Percentiles rank a stretch among this genome's conserved stretches.
Evolutionary conservation across 2,113 vertebrate genomes (phyloP).

Genomic region (Carassius carassius): DNA sequence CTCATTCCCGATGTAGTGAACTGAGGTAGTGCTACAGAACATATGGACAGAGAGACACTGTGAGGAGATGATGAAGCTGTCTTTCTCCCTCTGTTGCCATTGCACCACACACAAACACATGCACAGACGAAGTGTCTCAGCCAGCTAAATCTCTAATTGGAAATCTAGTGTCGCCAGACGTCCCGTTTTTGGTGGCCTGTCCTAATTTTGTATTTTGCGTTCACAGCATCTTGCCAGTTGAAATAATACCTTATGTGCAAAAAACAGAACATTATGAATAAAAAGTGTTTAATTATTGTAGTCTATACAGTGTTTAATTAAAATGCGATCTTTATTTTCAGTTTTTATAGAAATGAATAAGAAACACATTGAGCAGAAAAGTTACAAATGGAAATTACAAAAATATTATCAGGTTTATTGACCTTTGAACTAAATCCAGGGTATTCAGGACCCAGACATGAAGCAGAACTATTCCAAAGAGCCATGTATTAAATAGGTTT

Average conservation of each 20-base stretch:
- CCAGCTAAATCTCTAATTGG: background rate
- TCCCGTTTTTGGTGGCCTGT: background rate
- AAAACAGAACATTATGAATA: background rate
- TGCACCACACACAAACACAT: slow-evolving; percentile 10
- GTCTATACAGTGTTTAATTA: too few species aligned
- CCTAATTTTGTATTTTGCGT: background rate
- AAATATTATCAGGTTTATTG: background rate
- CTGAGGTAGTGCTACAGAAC: slow-evolving; percentile 31
- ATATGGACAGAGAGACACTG: slow-evolving; percentile 44
- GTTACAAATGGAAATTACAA: too few species aligned
- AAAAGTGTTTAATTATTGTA: too few species aligned
- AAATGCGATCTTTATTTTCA: too few species aligned
- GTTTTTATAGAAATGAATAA: too few species aligned
- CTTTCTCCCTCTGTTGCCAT: slow-evolving; percentile 7
- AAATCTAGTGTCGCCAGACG: background rate
- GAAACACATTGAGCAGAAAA: too few species aligned
- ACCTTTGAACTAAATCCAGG: background rate
- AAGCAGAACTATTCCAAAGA: slow-evolving; percentile 1
- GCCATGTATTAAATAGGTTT: background rate
- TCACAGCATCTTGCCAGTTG: background rate
- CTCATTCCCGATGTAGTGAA: slow-evolving; percentile 27
- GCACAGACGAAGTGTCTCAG: background rate
- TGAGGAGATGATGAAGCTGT: slow-evolving; percentile 28
- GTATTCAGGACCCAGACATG: background rate
- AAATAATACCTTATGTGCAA: background rate